A percentile compares a stretch with the other conserved stretches of the same genome.
Conservation (phyloP, 2,888 invertebrate species). For the Eupithecia exiguata region DNA sequence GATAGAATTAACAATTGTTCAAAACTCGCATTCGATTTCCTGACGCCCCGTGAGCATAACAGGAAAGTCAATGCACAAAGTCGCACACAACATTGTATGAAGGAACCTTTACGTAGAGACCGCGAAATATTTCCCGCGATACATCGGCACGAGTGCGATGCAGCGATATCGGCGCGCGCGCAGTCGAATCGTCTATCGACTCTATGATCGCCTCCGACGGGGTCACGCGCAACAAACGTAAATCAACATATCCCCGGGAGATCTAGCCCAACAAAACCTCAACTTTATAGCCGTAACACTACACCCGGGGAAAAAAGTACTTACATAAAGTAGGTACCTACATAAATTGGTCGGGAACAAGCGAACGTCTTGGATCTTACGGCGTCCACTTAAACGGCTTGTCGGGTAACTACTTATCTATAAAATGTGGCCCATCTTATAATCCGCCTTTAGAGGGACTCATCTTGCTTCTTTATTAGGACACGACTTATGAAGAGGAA, state of each 20-base stretch:
- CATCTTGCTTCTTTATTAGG: conserved; percentile 40
- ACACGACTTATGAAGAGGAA: conserved; percentile 13
- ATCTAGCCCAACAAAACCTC: conserved; percentile 82
- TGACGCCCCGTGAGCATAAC: not conserved
- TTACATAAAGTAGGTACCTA: conserved; percentile 39
- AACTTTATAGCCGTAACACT: conserved; percentile 81
- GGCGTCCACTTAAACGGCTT: conserved; percentile 54
- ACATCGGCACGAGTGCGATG: conserved; percentile 81
- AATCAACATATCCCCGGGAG: conserved; percentile 84
- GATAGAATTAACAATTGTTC: conserved; percentile 3
- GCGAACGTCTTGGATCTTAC: conserved; percentile 63
- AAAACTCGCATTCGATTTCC: not conserved
- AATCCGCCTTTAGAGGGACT: conserved; percentile 38
- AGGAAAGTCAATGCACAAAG: conserved; percentile 28
- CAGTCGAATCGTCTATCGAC: conserved; percentile 81
- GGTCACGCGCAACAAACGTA: conserved; percentile 84
- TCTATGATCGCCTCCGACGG: conserved; percentile 80
- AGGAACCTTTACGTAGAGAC: conserved; percentile 48
- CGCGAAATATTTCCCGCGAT: conserved; percentile 81
- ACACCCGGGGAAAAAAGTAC: conserved; percentile 74
- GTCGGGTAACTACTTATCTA: conserved; percentile 50
- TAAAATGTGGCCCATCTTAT: conserved; percentile 42
- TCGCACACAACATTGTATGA: conserved; percentile 1
- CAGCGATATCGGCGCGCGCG: conserved; percentile 77
- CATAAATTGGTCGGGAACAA: conserved; percentile 76